phyloP scores from a whole-genome alignment of 2,113 vertebrate genomes.

The Thomomys bottae region DNA sequence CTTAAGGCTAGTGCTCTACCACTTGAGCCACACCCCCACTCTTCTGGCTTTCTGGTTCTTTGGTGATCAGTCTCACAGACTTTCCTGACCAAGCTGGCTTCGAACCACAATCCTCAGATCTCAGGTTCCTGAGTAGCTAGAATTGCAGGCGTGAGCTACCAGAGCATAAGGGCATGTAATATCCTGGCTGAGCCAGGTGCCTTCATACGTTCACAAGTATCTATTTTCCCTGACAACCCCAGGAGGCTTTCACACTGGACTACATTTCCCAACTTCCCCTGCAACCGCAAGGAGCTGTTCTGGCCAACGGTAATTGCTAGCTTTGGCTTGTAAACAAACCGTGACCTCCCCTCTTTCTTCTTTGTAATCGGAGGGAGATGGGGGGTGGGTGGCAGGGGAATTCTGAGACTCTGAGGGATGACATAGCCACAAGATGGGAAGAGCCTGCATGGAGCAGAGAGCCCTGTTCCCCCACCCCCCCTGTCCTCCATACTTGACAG shows the following conservation, averaged over 20 bases:
- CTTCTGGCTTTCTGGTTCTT: neutral
- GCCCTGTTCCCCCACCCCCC: rapidly evolving
- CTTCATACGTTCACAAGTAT: neutral
- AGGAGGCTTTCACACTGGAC: neutral
- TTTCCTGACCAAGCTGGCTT: no score
- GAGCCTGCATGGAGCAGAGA: neutral
- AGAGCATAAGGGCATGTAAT: rapidly evolving
- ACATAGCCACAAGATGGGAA: neutral
- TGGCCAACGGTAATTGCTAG: neutral
- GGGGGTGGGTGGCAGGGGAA: neutral
- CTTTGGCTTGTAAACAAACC: neutral
- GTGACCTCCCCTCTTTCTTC: neutral
- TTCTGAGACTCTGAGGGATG: neutral
- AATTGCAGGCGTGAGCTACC: no score
- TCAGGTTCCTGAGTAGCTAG: neutral
- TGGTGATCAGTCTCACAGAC: neutral
- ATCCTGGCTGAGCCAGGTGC: neutral
- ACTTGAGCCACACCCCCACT: no score
- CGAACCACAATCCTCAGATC: neutral
- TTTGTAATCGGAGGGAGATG: neutral
- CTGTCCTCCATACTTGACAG: neutral
- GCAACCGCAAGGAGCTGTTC: neutral
- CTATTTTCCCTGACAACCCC: neutral
- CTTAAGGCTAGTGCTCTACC: no score
- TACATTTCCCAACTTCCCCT: neutral